A percentile compares a stretch with the other conserved stretches of the same genome.
Evolutionary conservation across 2,888 invertebrate species (phyloP).

Genomic region (Helleia helle): DNA sequence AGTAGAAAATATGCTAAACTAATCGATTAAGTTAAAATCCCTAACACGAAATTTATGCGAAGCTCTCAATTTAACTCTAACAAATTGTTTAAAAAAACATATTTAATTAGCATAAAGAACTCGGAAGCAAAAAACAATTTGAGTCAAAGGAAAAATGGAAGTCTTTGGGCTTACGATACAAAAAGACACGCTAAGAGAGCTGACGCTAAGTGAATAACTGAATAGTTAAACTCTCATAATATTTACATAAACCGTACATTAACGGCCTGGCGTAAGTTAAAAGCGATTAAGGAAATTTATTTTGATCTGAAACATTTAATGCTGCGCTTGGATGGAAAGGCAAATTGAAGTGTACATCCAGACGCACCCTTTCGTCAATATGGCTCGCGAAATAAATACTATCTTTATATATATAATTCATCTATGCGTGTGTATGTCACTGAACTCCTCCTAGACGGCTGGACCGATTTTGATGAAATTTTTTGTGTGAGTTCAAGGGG

Average conservation of each 20-base stretch:
- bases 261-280: constrained; percentile 39
- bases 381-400: no score
- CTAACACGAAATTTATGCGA: constrained; percentile 27
- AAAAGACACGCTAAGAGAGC: constrained; percentile 52
- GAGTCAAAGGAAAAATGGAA: constrained; percentile 31
- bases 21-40: background rate
- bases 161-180: constrained; percentile 47
- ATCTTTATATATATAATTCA: no score
- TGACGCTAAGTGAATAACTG: constrained; percentile 69
- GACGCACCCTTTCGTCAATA: no score
- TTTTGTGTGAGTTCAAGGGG: no score
- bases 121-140: constrained; percentile 27
- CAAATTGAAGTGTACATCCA: no score
- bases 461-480: no score
- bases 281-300: constrained; percentile 27
- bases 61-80: constrained; percentile 9
- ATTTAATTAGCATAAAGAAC: constrained; percentile 19
- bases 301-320: background rate
- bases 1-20: background rate
- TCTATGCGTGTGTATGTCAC: no score
- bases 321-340: no score
- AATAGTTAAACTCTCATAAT: constrained; percentile 71
- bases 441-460: no score
- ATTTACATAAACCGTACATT: constrained; percentile 70
- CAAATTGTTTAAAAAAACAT: constrained; percentile 1